Conservation (phyloP, 2,113 vertebrate genomes). For the Ophthalmolycus amberensis region DNA sequence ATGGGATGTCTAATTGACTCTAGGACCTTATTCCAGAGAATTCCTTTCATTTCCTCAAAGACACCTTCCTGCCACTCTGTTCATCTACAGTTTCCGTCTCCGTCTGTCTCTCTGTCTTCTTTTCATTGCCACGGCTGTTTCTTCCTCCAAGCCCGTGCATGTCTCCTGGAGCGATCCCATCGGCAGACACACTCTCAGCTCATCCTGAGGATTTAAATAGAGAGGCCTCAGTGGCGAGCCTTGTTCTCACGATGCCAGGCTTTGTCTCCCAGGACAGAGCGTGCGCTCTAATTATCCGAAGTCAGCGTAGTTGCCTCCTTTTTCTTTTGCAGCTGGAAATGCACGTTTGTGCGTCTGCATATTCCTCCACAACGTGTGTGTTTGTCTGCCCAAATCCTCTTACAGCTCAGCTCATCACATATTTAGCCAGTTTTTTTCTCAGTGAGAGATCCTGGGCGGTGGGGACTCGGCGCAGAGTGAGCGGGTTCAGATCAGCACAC, state of each 20-base stretch:
- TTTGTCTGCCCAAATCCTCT: slow-evolving; percentile 22
- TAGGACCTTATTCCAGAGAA: slow-evolving; percentile 21
- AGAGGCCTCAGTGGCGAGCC: slow-evolving; percentile 61
- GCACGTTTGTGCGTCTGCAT: slow-evolving; percentile 8
- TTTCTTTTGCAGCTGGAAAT: slow-evolving; percentile 29
- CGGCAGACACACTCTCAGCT: slow-evolving; percentile 53
- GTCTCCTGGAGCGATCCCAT: slow-evolving; percentile 60
- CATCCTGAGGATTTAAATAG: slow-evolving; percentile 63
- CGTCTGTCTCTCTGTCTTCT: slow-evolving; percentile 22
- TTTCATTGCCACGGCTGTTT: slow-evolving; percentile 42
- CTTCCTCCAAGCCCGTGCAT: slow-evolving; percentile 30
- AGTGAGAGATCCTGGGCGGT: slow-evolving; percentile 35
- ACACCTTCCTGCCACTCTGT: slow-evolving; percentile 26
- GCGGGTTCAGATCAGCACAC: slow-evolving; percentile 54
- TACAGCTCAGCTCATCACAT: slow-evolving; percentile 67
- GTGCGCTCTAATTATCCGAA: slow-evolving; percentile 55
- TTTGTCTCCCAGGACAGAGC: slow-evolving; percentile 50
- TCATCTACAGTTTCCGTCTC: slow-evolving; percentile 27
- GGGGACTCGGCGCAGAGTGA: slow-evolving; percentile 45
- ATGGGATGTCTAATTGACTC: slow-evolving; percentile 57
- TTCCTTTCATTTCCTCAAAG: slow-evolving; percentile 57
- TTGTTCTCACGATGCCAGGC: slow-evolving; percentile 62
- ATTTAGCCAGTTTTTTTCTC: slow-evolving; percentile 62
- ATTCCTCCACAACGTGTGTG: not conserved
- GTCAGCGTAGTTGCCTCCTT: slow-evolving; percentile 40